These are phyloP conservation scores for Crenichthys baileyi DNA, from an alignment of 2,797 vertebrate genomes.

Conservation along the genomic window DNA sequence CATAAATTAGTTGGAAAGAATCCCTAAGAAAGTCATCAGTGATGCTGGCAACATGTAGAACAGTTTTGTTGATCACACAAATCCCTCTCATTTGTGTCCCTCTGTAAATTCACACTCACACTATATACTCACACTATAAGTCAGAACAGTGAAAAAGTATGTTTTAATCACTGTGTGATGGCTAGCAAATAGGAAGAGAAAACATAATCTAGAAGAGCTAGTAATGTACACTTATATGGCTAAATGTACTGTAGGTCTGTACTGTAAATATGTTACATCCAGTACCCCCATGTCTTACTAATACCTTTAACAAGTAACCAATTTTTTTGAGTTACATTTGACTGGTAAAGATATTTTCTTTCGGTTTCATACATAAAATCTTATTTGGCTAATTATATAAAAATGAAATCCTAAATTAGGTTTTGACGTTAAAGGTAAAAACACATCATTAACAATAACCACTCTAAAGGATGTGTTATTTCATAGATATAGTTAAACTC, in stretches of 20 bases:
- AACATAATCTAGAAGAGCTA: background rate
- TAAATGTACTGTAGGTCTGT: background rate
- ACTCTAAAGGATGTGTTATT: no score
- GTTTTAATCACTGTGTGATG: background rate
- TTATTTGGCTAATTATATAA: no score
- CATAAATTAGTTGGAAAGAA: constrained; percentile 77
- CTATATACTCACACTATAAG: constrained; percentile 23
- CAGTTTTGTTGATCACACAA: constrained; percentile 60
- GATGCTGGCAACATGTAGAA: constrained; percentile 47
- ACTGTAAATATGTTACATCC: background rate
- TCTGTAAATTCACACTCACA: constrained; percentile 24
- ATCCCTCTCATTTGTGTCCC: constrained; percentile 50
- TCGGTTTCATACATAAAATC: no score
- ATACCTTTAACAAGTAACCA: no score
- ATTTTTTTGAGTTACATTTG: background rate
- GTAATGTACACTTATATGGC: background rate
- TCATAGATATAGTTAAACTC: no score
- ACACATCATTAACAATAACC: no score
- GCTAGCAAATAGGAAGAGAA: background rate
- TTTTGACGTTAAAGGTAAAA: no score
- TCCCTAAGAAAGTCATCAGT: constrained; percentile 73
- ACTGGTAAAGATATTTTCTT: background rate
- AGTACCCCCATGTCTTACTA: background rate
- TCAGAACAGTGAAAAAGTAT: constrained; percentile 20
- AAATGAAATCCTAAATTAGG: no score